Conservation (phyloP, 2,797 vertebrate genomes). For the Synanceia verrucosa region DNA sequence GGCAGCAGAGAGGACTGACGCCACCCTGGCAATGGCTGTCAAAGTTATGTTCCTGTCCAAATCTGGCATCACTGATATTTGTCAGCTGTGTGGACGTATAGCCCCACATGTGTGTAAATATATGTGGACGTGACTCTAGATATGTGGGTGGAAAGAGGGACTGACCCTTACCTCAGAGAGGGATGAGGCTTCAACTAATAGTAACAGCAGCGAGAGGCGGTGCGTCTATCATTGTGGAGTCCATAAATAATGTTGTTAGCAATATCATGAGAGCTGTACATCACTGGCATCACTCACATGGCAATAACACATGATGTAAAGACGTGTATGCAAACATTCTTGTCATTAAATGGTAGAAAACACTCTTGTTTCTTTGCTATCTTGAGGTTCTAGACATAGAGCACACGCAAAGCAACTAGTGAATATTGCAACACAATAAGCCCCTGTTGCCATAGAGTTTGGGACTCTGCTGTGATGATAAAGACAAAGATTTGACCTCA, state of each 20-base stretch:
- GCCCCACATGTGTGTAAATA: conserved; percentile 62
- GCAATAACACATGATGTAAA: conserved; percentile 28
- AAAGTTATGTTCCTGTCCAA: conserved; percentile 3
- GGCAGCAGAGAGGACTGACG: conserved; percentile 28
- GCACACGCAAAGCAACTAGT: not conserved
- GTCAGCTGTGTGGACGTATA: conserved; percentile 30
- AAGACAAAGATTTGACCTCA: conserved; percentile 51
- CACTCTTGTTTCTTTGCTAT: conserved; percentile 9
- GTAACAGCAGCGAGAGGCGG: conserved; percentile 31
- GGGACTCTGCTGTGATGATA: conserved; percentile 14
- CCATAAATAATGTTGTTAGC: conserved; percentile 57
- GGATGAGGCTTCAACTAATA: conserved; percentile 54
- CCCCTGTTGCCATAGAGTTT: not conserved
- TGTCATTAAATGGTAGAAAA: conserved; percentile 18
- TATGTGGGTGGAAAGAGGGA: conserved; percentile 20
- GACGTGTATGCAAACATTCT: conserved; percentile 35
- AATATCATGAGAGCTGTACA: not conserved
- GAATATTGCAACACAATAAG: not conserved
- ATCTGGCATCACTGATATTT: conserved; percentile 49
- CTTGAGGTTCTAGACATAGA: not conserved
- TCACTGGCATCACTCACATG: not conserved
- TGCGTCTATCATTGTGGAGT: conserved; percentile 39
- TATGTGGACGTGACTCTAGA: conserved; percentile 22
- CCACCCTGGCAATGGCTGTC: conserved; percentile 10
- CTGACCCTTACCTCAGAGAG: conserved; percentile 34